Evolutionary conservation across 1,140 invertebrate species (phyloP), one percentile per base, ranked within the genome.

Genomic region (Pseudomyrmex cubaensis): DNA sequence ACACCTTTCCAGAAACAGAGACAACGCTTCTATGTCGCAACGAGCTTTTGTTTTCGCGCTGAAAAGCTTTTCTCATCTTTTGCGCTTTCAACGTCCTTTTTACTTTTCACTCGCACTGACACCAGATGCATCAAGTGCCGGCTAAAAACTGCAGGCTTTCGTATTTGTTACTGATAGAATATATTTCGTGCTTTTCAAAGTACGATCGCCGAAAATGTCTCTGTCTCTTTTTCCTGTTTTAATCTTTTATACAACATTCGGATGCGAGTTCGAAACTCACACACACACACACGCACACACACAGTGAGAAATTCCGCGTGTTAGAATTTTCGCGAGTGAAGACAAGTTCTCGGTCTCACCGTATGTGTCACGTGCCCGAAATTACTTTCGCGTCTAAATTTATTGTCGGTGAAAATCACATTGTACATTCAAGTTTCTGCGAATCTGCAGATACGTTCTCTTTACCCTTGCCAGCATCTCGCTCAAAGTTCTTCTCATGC

Each of bases 351-450:
- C 35, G 62, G 15, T 63, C 12, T 25, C 50, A 1, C 13, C 22
- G 20, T 70, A 22, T 4, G 56, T 59, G 76, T 70, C 76, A 56
- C 66, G 66, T 80, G 66, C 44, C 66, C 44, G 66, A 54, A 66
- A 80, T 80, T 80, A 80, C 54, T 72, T 78, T 80, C 76, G 76
- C 76, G 76, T 72, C 66, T 20, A 66, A 4, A 66, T 44, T 80
- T 80, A 80, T 80, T 80, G 76, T 80, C 72, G 77, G 70, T 88
- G 85, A 87, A 84, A 84, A 78, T 87, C 72, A 85, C 76, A 87
- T 87, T 88, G 87, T 88, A 86, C 88, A 85, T 73, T 64, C 59
- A 73, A 52, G 17, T 75, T 76, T 73, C 72, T 56, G 76, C 25
- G 70, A 77, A 66, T 84, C 69, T 83, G 48, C 72, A 57, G 25